These are phyloP conservation scores for Chrysomallon squamiferum DNA, from an alignment of 1,140 invertebrate genomes.

Conservation along the genomic window DNA sequence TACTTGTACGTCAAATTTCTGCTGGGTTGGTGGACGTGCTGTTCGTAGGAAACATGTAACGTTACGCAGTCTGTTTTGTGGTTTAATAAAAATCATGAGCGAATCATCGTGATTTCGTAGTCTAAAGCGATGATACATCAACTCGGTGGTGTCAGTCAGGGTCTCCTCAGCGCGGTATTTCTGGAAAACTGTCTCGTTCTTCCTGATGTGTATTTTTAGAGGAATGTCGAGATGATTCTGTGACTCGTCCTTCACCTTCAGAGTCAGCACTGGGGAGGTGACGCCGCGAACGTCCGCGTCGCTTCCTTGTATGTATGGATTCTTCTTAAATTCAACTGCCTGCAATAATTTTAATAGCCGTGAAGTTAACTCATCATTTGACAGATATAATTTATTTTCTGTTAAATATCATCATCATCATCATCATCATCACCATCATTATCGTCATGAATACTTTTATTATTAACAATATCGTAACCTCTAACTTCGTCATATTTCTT, in stretches of 20 bases:
- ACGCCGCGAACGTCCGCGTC: constrained; percentile 13
- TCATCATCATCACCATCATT: no score
- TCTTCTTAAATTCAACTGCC: constrained; percentile 10
- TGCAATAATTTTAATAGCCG: not conserved
- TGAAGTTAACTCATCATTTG: not conserved
- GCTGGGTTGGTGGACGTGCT: not conserved
- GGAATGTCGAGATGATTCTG: not conserved
- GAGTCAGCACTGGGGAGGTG: constrained; percentile 11
- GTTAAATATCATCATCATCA: no score
- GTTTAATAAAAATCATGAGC: constrained; percentile 1
- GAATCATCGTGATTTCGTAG: not conserved
- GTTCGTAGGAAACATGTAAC: constrained; percentile 9
- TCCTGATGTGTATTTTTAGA: not conserved
- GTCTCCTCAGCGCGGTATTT: constrained; percentile 2
- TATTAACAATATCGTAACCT: no score
- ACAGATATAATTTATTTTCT: not conserved
- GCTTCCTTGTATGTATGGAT: constrained; percentile 4
- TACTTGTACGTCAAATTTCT: constrained; percentile 1
- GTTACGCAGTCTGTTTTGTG: not conserved
- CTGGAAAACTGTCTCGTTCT: not conserved
- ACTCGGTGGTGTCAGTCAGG: not conserved
- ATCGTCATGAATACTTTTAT: no score
- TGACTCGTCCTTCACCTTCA: constrained; percentile 6
- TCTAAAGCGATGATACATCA: constrained; percentile 13
- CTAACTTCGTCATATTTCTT: no score